Percentiles rank a stretch among this genome's conserved stretches.
Conservation (phyloP, 2,113 vertebrate genomes). For the Aix galericulata region DNA sequence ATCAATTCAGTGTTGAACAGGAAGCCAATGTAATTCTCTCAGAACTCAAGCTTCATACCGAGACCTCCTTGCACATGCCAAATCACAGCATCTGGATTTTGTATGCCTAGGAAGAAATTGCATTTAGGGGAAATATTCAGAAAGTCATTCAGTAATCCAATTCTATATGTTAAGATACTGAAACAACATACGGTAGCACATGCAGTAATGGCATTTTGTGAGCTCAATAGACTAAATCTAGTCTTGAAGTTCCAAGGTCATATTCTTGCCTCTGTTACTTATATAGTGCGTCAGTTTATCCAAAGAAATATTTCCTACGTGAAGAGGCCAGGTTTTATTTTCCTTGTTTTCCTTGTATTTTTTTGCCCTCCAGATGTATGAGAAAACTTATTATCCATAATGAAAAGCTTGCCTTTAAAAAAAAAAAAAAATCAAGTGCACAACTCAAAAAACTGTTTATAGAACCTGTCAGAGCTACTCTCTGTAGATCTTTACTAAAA, state of each 20-base stretch:
- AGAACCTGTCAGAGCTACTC: neutral
- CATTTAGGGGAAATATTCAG: neutral
- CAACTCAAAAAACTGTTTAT: neutral
- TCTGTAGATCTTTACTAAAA: neutral
- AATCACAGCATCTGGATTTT: neutral
- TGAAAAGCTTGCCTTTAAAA: neutral
- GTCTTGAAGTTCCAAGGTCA: neutral
- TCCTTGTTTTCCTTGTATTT: fast-evolving
- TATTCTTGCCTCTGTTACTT: neutral
- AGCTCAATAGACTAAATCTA: neutral
- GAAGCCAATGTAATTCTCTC: slow-evolving; percentile 18
- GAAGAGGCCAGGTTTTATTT: neutral
- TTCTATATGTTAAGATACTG: neutral
- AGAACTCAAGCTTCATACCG: neutral
- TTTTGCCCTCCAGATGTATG: neutral
- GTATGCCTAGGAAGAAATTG: neutral
- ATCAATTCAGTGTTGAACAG: slow-evolving; percentile 26
- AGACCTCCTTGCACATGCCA: neutral
- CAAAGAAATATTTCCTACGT: neutral
- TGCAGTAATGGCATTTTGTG: neutral
- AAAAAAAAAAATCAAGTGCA: neutral
- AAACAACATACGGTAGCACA: neutral
- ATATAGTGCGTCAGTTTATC: neutral
- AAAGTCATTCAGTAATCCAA: neutral
- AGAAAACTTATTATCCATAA: neutral